Evolutionary conservation across 1,140 invertebrate species (phyloP), one percentile per base, ranked within the genome.

Genomic region (Anadara kagoshimensis): DNA sequence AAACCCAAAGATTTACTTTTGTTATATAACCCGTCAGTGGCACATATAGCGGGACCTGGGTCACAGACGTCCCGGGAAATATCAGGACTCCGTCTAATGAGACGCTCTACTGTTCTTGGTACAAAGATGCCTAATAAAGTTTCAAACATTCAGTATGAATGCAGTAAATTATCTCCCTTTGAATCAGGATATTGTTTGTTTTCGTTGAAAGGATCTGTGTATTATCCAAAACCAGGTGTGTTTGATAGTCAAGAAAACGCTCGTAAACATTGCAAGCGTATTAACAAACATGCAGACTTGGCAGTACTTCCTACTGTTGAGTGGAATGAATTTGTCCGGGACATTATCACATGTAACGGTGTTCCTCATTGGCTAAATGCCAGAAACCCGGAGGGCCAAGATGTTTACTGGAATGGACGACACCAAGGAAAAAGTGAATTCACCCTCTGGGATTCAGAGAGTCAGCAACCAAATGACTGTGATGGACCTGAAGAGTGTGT

Each of bases 311-410:
- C 47, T 14, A 58, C 64, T 41, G 24, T 57, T 29, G 65, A 76
- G 41, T 76, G 69, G 75, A 72, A 68, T 53, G 54, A 72, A 18
- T 51, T 72, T 49, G 75, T 58, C 8, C 56, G 47, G 20, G 41
- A 43, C 12, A 76, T 76, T 3, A 64, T 76, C 8, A 26, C 49
- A 22, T 47, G 59, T 20, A 72, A 57, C 8, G 43, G 65, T 16
- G 57, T 63, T 22, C 75, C 75, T 26, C 75, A 76, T 56, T 76
- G 65, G 69, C n/a, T 72, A 22, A 76, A 76, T 67, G 75, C 69
- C 7, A 68, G 57, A 29, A 76, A 76, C 51, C 69, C 69, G 1
- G 14, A 41, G 14, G 58, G 36, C 11, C 14, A 49, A 18, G 69
- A 68, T 24, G 54, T 76, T 8, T 72, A 47, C 53, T 76, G 75